Evolutionary conservation across 2,888 invertebrate species (phyloP).

Genomic region (Eucera pruinosa): DNA sequence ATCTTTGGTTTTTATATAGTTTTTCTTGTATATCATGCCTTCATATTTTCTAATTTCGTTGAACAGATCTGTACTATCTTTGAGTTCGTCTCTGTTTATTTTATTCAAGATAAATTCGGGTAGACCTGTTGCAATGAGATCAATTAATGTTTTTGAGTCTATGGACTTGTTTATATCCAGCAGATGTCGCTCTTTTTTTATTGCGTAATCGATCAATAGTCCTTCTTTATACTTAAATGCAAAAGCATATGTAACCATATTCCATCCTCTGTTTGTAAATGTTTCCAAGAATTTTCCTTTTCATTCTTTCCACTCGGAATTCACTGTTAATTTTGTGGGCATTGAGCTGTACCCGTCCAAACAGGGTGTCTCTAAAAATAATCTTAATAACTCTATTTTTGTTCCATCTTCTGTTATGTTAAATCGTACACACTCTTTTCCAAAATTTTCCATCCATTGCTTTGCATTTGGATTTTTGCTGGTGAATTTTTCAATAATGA

Average conservation of each 20-base stretch:
- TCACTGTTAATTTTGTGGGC: conserved; percentile 26
- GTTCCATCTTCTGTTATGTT: conserved; percentile 16
- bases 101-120: conserved; percentile 60
- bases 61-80: conserved; percentile 43
- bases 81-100: conserved; percentile 57
- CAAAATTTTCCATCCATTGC: conserved; percentile 33
- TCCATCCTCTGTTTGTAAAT: conserved; percentile 36
- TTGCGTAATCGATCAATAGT: conserved; percentile 63
- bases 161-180: conserved; percentile 56
- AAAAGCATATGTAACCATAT: conserved; percentile 21
- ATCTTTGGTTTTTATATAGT: conserved; percentile 34
- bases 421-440: conserved; percentile 23
- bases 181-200: conserved; percentile 63
- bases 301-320: conserved; percentile 21
- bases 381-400: conserved; percentile 35
- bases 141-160: conserved; percentile 46
- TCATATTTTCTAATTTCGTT: conserved; percentile 64
- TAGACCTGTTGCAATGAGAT: conserved; percentile 51
- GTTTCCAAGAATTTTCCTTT: conserved; percentile 20
- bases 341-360: conserved; percentile 39
- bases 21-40: conserved; percentile 58
- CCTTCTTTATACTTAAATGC: conserved; percentile 27
- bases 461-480: conserved; percentile 10
- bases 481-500: conserved; percentile 29
- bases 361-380: conserved; percentile 18